phyloP scores from a whole-genome alignment of 1,140 invertebrate genomes.

The Chlorops oryzae region DNA sequence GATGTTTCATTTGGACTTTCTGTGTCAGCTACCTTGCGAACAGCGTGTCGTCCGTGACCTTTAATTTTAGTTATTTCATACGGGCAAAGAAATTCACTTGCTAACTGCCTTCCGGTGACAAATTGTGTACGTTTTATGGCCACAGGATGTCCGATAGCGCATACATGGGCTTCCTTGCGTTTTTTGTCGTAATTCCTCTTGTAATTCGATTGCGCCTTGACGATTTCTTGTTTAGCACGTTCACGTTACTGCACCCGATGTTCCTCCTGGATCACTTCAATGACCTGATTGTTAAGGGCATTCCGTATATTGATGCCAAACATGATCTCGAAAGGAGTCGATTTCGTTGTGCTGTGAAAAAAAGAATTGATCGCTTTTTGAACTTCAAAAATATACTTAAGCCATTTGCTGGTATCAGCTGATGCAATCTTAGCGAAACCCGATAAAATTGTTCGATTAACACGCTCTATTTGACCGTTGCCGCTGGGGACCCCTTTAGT shows the following conservation, averaged over 20 bases:
- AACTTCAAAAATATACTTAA: no score
- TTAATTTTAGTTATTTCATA: background rate
- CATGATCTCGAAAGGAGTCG: no score
- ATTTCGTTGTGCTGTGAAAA: no score
- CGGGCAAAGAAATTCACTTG: background rate
- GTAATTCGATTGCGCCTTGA: background rate
- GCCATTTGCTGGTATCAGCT: no score
- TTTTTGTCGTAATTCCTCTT: constrained; percentile 4
- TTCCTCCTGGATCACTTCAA: no score
- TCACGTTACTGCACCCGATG: background rate
- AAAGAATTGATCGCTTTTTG: no score
- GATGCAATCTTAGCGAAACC: no score
- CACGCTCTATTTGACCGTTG: no score
- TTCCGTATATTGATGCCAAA: no score
- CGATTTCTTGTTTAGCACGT: background rate
- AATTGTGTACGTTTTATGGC: constrained; percentile 43
- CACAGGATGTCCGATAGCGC: constrained; percentile 33
- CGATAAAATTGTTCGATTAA: no score
- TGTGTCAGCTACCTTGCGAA: background rate
- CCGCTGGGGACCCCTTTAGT: no score
- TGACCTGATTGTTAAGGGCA: no score
- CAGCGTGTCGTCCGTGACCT: background rate
- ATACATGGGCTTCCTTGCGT: constrained; percentile 21
- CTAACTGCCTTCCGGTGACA: constrained; percentile 17
- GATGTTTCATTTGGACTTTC: background rate